Conservation (phyloP, 2,113 vertebrate species). For the Neomonachus schauinslandi region DNA sequence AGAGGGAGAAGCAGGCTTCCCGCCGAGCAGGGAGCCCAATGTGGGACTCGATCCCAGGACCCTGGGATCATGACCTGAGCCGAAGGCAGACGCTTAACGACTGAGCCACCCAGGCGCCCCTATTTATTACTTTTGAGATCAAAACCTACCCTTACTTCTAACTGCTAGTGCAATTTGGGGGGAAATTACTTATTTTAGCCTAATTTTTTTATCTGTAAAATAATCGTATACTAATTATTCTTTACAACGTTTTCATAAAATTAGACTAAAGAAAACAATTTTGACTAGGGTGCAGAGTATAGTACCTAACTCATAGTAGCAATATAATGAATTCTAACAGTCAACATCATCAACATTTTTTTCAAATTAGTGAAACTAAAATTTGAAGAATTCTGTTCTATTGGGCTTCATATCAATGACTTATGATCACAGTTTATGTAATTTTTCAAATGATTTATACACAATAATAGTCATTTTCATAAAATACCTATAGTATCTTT, state of each 20-base stretch:
- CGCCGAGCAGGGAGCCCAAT: too few species aligned
- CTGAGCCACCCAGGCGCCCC: too few species aligned
- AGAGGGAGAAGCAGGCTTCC: too few species aligned
- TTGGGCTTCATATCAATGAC: background rate
- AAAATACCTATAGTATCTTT: background rate
- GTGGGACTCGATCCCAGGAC: too few species aligned
- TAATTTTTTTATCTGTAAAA: background rate
- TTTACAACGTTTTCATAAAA: background rate
- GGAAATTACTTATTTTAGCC: background rate
- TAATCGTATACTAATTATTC: background rate
- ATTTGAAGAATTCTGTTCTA: background rate
- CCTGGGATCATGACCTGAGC: too few species aligned
- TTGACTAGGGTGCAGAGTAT: background rate
- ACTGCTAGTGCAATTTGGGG: background rate
- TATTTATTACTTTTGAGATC: background rate
- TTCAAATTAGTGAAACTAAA: constrained; percentile 41
- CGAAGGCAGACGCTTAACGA: too few species aligned
- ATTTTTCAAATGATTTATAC: constrained; percentile 30
- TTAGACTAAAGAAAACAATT: background rate
- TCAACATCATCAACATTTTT: background rate
- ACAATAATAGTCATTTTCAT: background rate
- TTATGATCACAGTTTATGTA: background rate
- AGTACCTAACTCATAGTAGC: background rate
- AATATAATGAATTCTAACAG: background rate
- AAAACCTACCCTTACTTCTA: background rate